Evolutionary conservation across 2,113 vertebrate genomes (phyloP).

Genomic region (Scytalopus superciliaris): DNA sequence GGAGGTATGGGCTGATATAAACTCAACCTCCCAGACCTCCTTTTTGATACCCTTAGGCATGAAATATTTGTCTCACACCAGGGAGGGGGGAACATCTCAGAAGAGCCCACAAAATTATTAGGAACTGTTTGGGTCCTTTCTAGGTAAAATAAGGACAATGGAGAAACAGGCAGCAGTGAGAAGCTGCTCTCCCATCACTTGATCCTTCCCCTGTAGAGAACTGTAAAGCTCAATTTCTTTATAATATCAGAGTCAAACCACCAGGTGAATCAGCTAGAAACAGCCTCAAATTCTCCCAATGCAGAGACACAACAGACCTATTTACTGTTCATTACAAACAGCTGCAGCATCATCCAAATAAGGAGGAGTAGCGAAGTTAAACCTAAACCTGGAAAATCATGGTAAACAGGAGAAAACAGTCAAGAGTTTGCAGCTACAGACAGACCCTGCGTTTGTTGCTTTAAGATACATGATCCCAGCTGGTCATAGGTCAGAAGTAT

Average conservation of each 20-base stretch:
- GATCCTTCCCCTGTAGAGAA: background rate
- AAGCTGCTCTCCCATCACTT: background rate
- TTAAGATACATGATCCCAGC: conserved; percentile 46
- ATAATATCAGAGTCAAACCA: background rate
- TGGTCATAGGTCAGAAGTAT: conserved; percentile 56
- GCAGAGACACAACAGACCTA: background rate
- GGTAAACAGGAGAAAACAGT: background rate
- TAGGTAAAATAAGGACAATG: background rate
- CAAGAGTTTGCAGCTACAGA: background rate
- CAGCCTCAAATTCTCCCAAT: background rate
- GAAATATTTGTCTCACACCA: background rate
- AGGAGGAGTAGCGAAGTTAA: background rate
- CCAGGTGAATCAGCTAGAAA: background rate
- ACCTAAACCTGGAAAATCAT: background rate
- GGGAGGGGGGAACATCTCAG: accelerated
- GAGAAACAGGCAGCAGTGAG: background rate
- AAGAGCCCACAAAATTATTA: background rate
- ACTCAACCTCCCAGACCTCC: background rate
- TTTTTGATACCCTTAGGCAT: background rate
- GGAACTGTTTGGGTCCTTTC: background rate
- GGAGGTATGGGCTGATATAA: background rate
- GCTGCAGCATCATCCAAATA: background rate
- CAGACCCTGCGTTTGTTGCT: background rate
- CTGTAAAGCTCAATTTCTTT: background rate
- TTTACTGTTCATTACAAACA: background rate